Base-by-base conservation (phyloP, 2,113 vertebrate genomes). In the Tychaedon coryphoeus region DNA sequence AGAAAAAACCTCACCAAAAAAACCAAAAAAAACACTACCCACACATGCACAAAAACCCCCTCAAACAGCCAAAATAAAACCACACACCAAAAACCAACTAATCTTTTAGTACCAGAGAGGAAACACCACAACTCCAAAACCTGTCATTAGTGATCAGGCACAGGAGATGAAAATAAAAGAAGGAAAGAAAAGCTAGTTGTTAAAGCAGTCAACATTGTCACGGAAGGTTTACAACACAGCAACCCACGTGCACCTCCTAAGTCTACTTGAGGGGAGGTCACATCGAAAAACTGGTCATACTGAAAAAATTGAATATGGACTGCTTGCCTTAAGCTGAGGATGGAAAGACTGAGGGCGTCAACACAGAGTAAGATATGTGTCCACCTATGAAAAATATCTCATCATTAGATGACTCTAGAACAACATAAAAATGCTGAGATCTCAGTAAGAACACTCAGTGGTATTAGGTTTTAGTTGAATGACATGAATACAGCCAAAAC, bases 31-130 rank as follows among this genome's bases (percentile, higher is more conserved):
- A 22, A 6, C 26, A 47, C 11, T 34, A 56, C 2, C 12, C 22
- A 51, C 9, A 67, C 2, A 42, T 12, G 8, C 20, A 67, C 36
- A 70, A 58, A 28, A 11, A 0, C 1, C 3, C 23, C 19, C 11
- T 8, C 38, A 61, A 15, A 38, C 8, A 23, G 36, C 23, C 4
- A 12, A 86, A 34, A 42, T 33, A 34, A 74, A 60, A 31, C 29
- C n/a, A 29, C 19, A n/a, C 1, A 72, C 25, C 3, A 45, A 82
- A 88, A 91, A 19, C 1, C 6, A 66, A 62, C 5, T 28, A 25
- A 40, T 69, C 19, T 42, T 76, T 71, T 54, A 58, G 8, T 33
- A 54, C 25, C 25, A 64, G 5, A 33, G 19, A 54, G 53, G 40
- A 88, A 75, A 71, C 10, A 71, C 34, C 34, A 54, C 14, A 69